A percentile compares a stretch with the other conserved stretches of the same genome.
phyloP scores from a whole-genome alignment of 2,888 invertebrate species.

The Drosophila paramelanica region DNA sequence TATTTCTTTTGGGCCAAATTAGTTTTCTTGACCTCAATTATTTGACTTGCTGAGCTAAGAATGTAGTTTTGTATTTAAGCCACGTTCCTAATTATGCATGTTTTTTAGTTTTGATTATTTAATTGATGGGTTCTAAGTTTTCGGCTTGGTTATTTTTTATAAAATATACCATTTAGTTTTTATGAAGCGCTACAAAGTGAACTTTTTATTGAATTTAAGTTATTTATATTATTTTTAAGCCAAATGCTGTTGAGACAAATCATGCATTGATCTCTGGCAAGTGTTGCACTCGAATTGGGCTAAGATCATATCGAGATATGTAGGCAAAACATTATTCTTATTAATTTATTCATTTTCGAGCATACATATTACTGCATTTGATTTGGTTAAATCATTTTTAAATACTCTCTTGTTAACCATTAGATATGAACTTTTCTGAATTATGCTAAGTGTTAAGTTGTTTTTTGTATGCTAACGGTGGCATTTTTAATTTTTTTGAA shows the following conservation, averaged over 20 bases:
- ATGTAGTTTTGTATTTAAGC: slow-evolving; percentile 45
- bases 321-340: slow-evolving; percentile 1
- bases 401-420: not conserved
- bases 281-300: slow-evolving; percentile 28
- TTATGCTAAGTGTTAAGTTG: no score
- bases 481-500: not conserved
- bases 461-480: no score
- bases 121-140: slow-evolving; percentile 40
- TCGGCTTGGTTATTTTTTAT: slow-evolving; percentile 36
- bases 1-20: slow-evolving; percentile 13
- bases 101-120: slow-evolving; percentile 14
- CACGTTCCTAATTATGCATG: slow-evolving; percentile 67
- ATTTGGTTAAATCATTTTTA: not conserved
- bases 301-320: slow-evolving; percentile 21
- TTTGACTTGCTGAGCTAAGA: slow-evolving; percentile 41
- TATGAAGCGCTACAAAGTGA: slow-evolving; percentile 70
- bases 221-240: slow-evolving; percentile 29
- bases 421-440: not conserved
- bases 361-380: not conserved
- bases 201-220: slow-evolving; percentile 65
- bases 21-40: slow-evolving; percentile 35
- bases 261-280: slow-evolving; percentile 50
- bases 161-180: slow-evolving; percentile 37
- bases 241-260: slow-evolving; percentile 29
- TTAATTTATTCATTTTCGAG: slow-evolving; percentile 28